phyloP scores from a whole-genome alignment of 2,113 vertebrate species.

The Chaenogobius annularis region DNA sequence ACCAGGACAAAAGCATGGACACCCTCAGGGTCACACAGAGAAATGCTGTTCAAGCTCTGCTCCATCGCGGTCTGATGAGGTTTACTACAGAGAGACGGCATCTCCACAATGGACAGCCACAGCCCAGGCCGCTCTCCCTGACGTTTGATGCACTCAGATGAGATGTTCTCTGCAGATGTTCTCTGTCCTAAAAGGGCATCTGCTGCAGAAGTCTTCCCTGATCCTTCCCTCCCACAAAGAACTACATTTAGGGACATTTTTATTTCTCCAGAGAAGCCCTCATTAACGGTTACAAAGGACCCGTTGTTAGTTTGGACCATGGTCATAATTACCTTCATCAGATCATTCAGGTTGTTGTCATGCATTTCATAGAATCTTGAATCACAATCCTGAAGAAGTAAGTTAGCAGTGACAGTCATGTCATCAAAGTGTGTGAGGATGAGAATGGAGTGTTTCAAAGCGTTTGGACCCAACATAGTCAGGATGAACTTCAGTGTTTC shows the following conservation, averaged over 20 bases:
- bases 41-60: background rate
- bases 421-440: background rate
- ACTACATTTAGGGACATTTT: conserved; percentile 23
- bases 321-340: background rate
- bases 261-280: conserved; percentile 12
- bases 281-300: background rate
- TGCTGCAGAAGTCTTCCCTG: conserved; percentile 21
- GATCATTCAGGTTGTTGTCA: background rate
- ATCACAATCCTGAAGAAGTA: no score
- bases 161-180: background rate
- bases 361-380: no score
- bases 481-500: background rate
- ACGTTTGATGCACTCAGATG: conserved; percentile 16
- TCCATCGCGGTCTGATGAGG: background rate
- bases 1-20: background rate
- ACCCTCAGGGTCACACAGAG: background rate
- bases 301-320: background rate
- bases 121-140: background rate
- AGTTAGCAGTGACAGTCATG: no score
- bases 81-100: background rate
- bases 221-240: conserved; percentile 31
- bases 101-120: background rate
- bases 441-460: background rate
- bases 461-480: background rate
- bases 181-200: conserved; percentile 14